Evolutionary conservation across 2,797 vertebrate species (phyloP).

Genomic region (Aphelocoma californica): DNA sequence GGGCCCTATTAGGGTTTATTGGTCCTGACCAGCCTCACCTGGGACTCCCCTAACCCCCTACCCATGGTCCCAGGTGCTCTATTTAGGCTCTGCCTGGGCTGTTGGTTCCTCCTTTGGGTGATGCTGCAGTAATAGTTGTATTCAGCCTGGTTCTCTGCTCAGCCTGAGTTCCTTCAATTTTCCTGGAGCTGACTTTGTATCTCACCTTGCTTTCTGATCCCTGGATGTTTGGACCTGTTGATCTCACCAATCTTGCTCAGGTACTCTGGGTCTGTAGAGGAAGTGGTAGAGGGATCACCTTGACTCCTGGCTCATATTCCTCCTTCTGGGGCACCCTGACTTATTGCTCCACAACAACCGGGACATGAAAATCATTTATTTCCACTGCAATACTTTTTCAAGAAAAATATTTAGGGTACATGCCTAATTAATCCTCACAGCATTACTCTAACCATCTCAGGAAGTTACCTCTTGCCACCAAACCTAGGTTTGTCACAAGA

Average conservation of each 20-base stretch:
- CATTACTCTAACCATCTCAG: neutral
- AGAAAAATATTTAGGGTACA: neutral
- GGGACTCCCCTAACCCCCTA: accelerated
- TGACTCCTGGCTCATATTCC: neutral
- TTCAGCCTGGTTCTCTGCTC: neutral
- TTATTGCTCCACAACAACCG: neutral
- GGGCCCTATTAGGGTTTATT: neutral
- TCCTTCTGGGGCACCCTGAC: neutral
- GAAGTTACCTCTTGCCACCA: neutral
- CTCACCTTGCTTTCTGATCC: neutral
- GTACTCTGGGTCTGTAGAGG: neutral
- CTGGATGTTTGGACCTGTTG: neutral
- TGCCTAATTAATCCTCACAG: neutral
- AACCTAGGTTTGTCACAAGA: neutral
- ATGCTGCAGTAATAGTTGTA: accelerated
- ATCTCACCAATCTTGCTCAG: neutral
- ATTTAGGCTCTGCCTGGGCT: neutral
- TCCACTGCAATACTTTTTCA: neutral
- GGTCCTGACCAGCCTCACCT: neutral
- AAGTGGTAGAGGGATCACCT: neutral
- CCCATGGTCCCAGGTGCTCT: neutral
- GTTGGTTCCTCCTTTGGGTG: accelerated
- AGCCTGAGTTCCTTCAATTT: neutral
- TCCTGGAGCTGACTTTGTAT: neutral
- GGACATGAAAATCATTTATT: neutral